Evolutionary conservation across 1,140 invertebrate species (phyloP).

Genomic region (Scaptomyza graminum): DNA sequence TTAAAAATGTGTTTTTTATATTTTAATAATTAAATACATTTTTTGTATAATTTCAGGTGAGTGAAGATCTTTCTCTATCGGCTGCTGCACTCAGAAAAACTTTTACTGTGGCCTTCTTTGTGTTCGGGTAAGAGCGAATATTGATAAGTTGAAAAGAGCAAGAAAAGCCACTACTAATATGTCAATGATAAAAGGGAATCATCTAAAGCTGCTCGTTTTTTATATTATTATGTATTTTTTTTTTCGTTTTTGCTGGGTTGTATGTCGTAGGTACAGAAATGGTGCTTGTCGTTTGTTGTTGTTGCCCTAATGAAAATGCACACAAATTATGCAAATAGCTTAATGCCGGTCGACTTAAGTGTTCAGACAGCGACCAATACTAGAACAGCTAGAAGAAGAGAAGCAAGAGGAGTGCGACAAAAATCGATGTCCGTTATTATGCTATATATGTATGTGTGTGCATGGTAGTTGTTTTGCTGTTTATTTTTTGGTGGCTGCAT

Average conservation of each 20-base stretch:
- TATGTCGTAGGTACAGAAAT: conserved; percentile 21
- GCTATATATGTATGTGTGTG: conserved; percentile 14
- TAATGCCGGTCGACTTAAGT: conserved; percentile 75
- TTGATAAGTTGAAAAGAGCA: conserved; percentile 41
- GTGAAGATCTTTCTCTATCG: conserved; percentile 43
- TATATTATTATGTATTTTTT: not conserved
- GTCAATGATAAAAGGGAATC: conserved; percentile 74
- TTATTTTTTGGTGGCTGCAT: conserved; percentile 13
- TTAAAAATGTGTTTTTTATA: not conserved
- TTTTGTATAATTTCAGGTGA: conserved; percentile 63
- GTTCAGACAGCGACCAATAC: conserved; percentile 58
- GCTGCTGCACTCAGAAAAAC: not conserved
- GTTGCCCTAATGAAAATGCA: conserved; percentile 69
- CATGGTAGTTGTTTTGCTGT: conserved; percentile 34
- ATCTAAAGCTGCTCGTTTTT: conserved; percentile 25
- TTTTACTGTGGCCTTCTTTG: conserved; percentile 4
- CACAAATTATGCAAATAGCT: conserved; percentile 80
- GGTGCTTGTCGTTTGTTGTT: conserved; percentile 18
- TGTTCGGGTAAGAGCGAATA: conserved; percentile 42
- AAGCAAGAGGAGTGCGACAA: not conserved
- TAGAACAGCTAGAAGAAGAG: conserved; percentile 10
- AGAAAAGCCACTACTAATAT: conserved; percentile 44
- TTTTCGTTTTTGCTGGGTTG: not conserved
- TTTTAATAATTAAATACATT: too few species aligned
- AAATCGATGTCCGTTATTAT: conserved; percentile 20